Evolutionary conservation across 2,797 vertebrate species (phyloP).

Genomic region (Ctenopoma multispine): DNA sequence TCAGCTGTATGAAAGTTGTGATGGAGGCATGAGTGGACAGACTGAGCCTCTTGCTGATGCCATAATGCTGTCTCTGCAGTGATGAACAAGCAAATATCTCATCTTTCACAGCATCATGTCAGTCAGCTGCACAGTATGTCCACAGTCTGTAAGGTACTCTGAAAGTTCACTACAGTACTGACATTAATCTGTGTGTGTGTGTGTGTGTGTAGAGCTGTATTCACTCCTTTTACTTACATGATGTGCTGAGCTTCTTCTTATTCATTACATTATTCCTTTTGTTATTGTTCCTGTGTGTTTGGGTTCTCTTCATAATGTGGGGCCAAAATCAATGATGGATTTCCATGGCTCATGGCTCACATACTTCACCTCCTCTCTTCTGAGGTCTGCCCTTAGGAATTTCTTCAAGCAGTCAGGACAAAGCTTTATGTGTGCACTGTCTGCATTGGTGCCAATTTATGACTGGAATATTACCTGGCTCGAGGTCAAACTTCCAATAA

Average conservation of each 20-base stretch:
- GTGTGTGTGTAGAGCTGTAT: background rate
- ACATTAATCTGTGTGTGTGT: background rate
- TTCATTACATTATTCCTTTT: constrained; percentile 7
- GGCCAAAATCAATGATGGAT: constrained; percentile 18
- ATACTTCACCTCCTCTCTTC: constrained; percentile 5
- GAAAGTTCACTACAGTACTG: background rate
- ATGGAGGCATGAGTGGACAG: constrained; percentile 31
- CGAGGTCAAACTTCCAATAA: constrained; percentile 11
- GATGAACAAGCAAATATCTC: constrained; percentile 36
- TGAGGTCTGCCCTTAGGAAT: constrained; percentile 27
- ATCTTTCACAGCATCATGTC: constrained; percentile 22
- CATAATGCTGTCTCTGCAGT: constrained; percentile 28
- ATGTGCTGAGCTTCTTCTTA: background rate
- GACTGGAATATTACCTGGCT: constrained; percentile 11
- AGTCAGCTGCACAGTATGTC: constrained; percentile 14
- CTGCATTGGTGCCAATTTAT: constrained; percentile 24
- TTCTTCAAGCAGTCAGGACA: constrained; percentile 5
- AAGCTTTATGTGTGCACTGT: background rate
- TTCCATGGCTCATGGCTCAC: no score
- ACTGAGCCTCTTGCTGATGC: background rate
- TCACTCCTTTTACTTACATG: background rate
- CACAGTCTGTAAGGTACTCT: background rate
- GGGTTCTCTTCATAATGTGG: constrained; percentile 21
- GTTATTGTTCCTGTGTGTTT: no score
- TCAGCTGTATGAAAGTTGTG: constrained; percentile 4